Conservation (phyloP, 2,888 invertebrate genomes). For the Trachelus tabidus region DNA sequence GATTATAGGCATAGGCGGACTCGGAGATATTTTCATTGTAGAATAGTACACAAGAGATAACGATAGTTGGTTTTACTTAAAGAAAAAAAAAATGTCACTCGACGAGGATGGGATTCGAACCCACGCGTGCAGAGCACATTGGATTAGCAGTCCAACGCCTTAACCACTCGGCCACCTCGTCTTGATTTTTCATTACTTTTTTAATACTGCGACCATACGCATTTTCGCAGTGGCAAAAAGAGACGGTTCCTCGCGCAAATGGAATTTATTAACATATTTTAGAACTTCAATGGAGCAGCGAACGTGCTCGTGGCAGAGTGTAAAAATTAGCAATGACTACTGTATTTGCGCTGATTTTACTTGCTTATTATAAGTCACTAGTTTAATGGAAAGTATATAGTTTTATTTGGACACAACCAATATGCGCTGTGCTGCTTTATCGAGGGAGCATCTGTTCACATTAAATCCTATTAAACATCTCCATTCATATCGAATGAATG, state of each 20-base stretch:
- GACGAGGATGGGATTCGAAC: conserved; percentile 67
- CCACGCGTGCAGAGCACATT: conserved; percentile 68
- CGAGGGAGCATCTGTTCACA: neutral
- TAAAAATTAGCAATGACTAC: no score
- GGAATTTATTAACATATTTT: neutral
- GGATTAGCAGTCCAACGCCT: conserved; percentile 61
- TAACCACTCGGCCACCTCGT: conserved; percentile 36
- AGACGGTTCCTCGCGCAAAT: neutral
- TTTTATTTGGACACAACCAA: neutral
- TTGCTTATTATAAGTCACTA: neutral
- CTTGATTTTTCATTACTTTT: conserved; percentile 4
- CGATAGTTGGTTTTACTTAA: neutral
- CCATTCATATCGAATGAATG: neutral
- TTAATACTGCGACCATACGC: neutral
- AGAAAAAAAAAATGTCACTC: conserved; percentile 17
- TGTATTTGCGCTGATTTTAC: neutral
- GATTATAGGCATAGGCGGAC: neutral
- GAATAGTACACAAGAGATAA: neutral
- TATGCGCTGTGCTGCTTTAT: neutral
- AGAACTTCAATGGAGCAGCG: neutral
- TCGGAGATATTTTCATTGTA: neutral
- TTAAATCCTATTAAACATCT: conserved; percentile 1
- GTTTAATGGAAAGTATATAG: neutral
- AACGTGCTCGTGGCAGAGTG: no score
- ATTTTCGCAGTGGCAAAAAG: neutral